Percentiles rank a stretch among this genome's conserved stretches.
phyloP scores from a whole-genome alignment of 2,113 vertebrate species.

The Heterocephalus glaber region DNA sequence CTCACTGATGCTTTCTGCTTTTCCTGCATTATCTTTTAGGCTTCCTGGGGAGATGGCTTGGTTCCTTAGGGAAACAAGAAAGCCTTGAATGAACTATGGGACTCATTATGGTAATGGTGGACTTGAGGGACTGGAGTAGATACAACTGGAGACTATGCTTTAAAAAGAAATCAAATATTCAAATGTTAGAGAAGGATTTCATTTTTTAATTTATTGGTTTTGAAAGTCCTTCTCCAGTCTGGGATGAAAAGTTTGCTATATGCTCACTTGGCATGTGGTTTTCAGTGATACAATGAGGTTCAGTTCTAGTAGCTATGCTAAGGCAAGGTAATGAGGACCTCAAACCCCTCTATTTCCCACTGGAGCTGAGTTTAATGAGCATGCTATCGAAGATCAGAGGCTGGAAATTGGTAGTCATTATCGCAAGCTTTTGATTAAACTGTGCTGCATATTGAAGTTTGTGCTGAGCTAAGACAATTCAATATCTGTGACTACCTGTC shows the following conservation, averaged over 20 bases:
- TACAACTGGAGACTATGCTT: not conserved
- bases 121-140: not conserved
- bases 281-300: not conserved
- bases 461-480: not conserved
- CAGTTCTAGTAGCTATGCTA: not conserved
- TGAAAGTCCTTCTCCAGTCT: not conserved
- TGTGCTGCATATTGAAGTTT: not conserved
- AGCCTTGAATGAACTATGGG: not conserved
- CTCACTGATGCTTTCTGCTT: not conserved
- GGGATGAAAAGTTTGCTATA: not conserved
- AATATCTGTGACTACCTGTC: not conserved
- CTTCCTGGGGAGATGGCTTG: not conserved
- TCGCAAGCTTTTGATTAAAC: not conserved
- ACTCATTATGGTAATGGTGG: not conserved
- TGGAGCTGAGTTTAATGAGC: not conserved
- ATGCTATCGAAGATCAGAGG: not conserved
- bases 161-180: slow-evolving; percentile 24
- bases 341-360: not conserved
- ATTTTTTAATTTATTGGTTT: not conserved
- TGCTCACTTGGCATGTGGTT: not conserved
- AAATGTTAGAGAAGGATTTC: not conserved
- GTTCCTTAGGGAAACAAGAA: not conserved
- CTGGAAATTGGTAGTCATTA: not conserved
- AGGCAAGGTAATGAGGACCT: not conserved
- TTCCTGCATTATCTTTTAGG: not conserved